Percentiles rank a stretch among this genome's conserved stretches.
phyloP scores from a whole-genome alignment of 2,113 vertebrate genomes.

The Gadus chalcogrammus region DNA sequence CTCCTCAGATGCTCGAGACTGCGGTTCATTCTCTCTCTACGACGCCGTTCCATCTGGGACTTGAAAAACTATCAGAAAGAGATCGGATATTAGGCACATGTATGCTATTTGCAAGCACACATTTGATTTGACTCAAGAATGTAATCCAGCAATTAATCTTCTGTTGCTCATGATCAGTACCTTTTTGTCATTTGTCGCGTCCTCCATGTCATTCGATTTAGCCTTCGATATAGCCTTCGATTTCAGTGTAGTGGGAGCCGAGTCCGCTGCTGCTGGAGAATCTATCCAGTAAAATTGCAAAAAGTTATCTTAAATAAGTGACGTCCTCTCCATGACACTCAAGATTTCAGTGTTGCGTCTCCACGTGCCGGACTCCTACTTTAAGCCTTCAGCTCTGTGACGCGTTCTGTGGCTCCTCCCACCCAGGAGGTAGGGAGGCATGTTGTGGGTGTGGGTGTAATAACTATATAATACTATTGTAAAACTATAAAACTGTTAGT shows the following conservation, averaged over 20 bases:
- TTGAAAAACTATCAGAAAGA: constrained; percentile 70
- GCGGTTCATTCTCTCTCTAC: constrained; percentile 80
- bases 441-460: too few species aligned
- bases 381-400: not conserved
- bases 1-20: constrained; percentile 76
- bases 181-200: constrained; percentile 52
- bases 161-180: constrained; percentile 28
- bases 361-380: not conserved
- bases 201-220: constrained; percentile 18
- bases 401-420: not conserved
- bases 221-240: constrained; percentile 25
- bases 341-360: not conserved
- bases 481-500: too few species aligned
- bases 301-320: not conserved
- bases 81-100: not conserved
- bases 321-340: not conserved
- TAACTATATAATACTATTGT: too few species aligned
- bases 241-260: not conserved
- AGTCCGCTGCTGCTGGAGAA: too few species aligned
- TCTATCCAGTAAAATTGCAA: too few species aligned
- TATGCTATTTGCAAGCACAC: not conserved
- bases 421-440: too few species aligned
- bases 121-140: not conserved
- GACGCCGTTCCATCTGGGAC: constrained; percentile 79
- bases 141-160: not conserved